Evolutionary conservation across 1,140 invertebrate species (phyloP), one percentile per base, ranked within the genome.

Genomic region (Dendroctonus ponderosae): DNA sequence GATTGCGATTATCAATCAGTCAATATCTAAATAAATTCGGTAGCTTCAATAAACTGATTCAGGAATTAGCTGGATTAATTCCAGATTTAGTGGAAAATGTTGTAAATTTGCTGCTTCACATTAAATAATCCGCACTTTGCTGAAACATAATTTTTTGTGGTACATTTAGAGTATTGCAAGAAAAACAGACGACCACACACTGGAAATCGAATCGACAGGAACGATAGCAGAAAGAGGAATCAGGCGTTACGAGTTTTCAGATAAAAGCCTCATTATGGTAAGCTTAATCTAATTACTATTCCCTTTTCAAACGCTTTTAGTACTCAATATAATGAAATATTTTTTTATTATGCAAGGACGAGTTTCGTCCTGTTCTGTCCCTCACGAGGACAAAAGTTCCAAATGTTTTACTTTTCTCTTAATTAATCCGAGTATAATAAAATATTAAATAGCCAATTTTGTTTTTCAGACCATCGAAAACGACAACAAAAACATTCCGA

Each of bases 201-300:
- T 58, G 26, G 56, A 58, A 58, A 58, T 58, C 12, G 56, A 58
- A 58, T 58, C 56, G 6, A 44, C 42, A 11, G 56, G 56, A 14
- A 46, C 40, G 7, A 8, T 26, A n/a, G 9, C 42, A 14, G 42
- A 43, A 14, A 58, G 42, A 58, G 56, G 56, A 11, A 58, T 58
- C 26, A 58, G 56, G 38, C 56, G 56, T 11, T 58, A 58, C 42
- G 56, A 58, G 37, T 58, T 58, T 46, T 44, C 41, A 44, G 42
- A 58, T 43, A 58, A 46, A 58, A 58, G 56, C 42, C 11, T 58
- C 12, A 58, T 58, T 43, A 58, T 58, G 56, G 56, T 58, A 44
- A 58, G 56, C 12, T 14, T 15, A 58, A 52, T 52, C 6, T 26
- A 52, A 52, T 52, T 52, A 52, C 37, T 26, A 9, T 15, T 9